phyloP scores from a whole-genome alignment of 2,797 vertebrate species.

The Triplophysa bombifrons region DNA sequence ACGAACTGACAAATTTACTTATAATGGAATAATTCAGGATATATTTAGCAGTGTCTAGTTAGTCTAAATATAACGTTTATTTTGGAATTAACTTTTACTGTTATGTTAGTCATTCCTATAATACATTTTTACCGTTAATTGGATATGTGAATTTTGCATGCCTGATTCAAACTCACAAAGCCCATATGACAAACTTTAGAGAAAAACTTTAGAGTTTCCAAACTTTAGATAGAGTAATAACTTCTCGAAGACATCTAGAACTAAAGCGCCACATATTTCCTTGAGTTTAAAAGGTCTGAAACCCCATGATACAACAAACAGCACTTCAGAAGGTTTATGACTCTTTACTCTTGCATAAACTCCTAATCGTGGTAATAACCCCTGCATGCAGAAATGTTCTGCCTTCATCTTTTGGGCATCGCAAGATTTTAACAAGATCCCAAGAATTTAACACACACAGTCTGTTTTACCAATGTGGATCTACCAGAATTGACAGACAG shows the following conservation, averaged over 20 bases:
- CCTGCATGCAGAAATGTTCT: background rate
- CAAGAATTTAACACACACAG: background rate
- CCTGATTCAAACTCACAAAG: no score
- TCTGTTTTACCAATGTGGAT: background rate
- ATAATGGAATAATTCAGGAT: background rate
- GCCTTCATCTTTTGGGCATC: background rate
- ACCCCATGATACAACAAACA: background rate
- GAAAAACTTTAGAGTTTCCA: no score
- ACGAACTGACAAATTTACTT: background rate
- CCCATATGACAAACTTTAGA: no score
- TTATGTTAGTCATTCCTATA: no score
- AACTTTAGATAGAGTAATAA: background rate
- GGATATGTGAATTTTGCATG: no score
- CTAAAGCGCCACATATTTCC: background rate
- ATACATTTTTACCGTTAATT: no score
- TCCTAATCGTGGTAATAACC: conserved; percentile 15
- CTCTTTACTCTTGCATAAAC: conserved; percentile 19
- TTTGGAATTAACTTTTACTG: no score
- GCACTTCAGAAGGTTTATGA: conserved; percentile 8
- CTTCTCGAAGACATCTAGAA: background rate
- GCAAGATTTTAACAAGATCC: background rate
- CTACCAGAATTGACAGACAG: background rate
- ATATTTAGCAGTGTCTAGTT: background rate
- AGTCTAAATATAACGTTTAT: background rate
- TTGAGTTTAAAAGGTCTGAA: conserved; percentile 20